Conservation (phyloP, 2,113 vertebrate species). For the Takifugu bimaculatus region DNA sequence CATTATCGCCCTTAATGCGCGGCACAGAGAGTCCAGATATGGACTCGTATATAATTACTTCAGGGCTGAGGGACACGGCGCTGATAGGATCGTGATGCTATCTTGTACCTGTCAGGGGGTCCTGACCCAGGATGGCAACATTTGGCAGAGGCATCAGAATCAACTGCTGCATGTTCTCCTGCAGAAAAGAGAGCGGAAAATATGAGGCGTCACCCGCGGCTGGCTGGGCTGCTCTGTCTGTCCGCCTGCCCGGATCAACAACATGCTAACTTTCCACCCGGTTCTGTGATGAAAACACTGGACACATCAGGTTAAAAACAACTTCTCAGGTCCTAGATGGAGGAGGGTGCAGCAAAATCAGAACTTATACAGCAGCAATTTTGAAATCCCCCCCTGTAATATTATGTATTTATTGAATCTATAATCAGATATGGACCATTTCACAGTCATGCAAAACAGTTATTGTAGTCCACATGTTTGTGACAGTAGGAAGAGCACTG, state of each 20-base stretch:
- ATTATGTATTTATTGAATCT: too few species aligned
- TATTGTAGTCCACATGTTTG: background rate
- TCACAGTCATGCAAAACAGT: background rate
- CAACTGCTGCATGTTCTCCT: slow-evolving; percentile 87
- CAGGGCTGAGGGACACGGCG: slow-evolving; percentile 24
- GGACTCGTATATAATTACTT: slow-evolving; percentile 51
- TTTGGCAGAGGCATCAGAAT: slow-evolving; percentile 84
- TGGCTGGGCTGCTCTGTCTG: background rate
- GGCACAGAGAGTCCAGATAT: slow-evolving; percentile 50
- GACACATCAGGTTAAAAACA: slow-evolving; percentile 8
- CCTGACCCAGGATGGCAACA: slow-evolving; percentile 78
- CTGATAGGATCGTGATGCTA: slow-evolving; percentile 44
- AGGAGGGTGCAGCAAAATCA: background rate
- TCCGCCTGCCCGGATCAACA: slow-evolving; percentile 21
- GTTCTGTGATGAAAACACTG: slow-evolving; percentile 49
- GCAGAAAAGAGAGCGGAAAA: slow-evolving; percentile 8
- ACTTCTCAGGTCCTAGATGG: background rate
- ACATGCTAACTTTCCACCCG: slow-evolving; percentile 34
- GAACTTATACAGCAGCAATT: too few species aligned
- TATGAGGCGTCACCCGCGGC: slow-evolving; percentile 10
- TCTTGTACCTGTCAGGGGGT: slow-evolving; percentile 83
- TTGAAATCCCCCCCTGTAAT: too few species aligned
- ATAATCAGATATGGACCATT: too few species aligned
- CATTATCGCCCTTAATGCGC: slow-evolving; percentile 53
- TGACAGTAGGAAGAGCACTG: background rate